Evolutionary conservation across 2,888 invertebrate genomes (phyloP).

Genomic region (Imbricaverruca yamaguchii): DNA sequence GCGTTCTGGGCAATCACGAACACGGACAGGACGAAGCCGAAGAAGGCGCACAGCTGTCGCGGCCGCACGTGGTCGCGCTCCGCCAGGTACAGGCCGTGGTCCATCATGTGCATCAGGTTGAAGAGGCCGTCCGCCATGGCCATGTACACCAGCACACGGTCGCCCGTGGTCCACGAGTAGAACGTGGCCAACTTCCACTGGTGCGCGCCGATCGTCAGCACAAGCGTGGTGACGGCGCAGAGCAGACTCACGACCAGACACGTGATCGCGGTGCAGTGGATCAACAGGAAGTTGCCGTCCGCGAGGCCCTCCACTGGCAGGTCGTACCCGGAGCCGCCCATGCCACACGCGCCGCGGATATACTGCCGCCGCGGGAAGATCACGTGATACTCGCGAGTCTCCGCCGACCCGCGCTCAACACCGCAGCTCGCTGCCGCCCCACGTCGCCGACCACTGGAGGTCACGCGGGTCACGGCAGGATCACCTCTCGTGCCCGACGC

Average conservation of each 20-base stretch:
- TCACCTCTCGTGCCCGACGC: no score
- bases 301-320: background rate
- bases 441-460: no score
- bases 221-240: background rate
- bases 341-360: no score
- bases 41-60: background rate
- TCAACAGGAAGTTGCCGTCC: background rate
- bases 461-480: no score
- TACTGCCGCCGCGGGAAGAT: no score
- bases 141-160: constrained; percentile 5
- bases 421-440: no score
- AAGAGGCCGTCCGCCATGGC: background rate
- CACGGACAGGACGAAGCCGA: constrained; percentile 14
- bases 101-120: constrained; percentile 1
- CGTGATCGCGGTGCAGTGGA: background rate
- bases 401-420: no score
- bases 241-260: background rate
- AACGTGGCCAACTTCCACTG: background rate
- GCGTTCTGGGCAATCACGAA: constrained; percentile 14
- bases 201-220: background rate
- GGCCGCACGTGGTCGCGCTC: background rate
- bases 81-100: constrained; percentile 2
- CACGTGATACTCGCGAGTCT: no score
- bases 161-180: constrained; percentile 6
- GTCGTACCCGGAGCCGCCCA: background rate